Evolutionary conservation across 2,797 vertebrate genomes (phyloP).

Genomic region (Muraenolepis orangiensis): DNA sequence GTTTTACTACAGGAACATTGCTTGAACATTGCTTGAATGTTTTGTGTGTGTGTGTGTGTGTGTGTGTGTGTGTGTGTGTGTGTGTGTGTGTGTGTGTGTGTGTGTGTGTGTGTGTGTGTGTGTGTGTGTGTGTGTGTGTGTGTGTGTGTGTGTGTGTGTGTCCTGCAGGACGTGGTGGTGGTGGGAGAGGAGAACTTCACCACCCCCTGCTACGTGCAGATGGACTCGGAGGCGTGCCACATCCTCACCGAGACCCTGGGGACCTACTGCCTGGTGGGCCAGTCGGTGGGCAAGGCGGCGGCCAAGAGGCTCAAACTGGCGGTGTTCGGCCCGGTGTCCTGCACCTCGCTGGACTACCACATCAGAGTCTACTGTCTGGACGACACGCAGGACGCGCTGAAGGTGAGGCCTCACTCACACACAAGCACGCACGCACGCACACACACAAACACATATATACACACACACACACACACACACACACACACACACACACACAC

Average conservation of each 20-base stretch:
- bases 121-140: too few relatives aligned
- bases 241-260: constrained; percentile 93
- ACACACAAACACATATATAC: background rate
- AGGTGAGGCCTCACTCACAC: constrained; percentile 70
- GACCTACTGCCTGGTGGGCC: constrained; percentile 90
- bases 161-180: constrained; percentile 87
- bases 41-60: too few relatives aligned
- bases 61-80: too few relatives aligned
- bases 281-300: constrained; percentile 86
- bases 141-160: constrained; percentile 26
- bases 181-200: constrained; percentile 97
- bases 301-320: constrained; percentile 93
- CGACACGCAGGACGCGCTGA: constrained; percentile 93
- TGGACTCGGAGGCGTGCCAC: constrained; percentile 94
- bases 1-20: too few relatives aligned
- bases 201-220: constrained; percentile 94
- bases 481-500: constrained; percentile 12
- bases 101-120: too few relatives aligned
- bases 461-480: background rate
- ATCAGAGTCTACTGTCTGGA: constrained; percentile 95
- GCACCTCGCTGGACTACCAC: constrained; percentile 90
- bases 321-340: constrained; percentile 88
- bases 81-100: too few relatives aligned
- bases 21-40: too few relatives aligned
- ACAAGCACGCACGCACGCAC: constrained; percentile 24